Evolutionary conservation across 2,888 invertebrate genomes (phyloP), one percentile per base, ranked within the genome.

Genomic region (Pristionchus fissidentatus): DNA sequence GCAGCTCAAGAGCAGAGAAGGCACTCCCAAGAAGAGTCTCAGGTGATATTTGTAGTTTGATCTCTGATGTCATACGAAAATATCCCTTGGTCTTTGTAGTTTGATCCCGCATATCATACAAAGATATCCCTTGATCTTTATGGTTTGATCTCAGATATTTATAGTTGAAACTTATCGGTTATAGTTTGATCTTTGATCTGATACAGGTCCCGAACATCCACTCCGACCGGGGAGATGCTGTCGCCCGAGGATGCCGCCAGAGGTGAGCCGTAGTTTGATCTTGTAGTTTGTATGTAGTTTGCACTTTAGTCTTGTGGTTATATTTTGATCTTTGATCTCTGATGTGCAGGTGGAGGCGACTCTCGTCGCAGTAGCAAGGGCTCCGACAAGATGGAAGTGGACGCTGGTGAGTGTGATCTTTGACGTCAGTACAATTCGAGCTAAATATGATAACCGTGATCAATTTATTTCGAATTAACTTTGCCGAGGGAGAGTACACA

Each of bases 11-110:
- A 87, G 35, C 70, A 82, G 78, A 57, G 92, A 92, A 86, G 92
- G 91, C 19, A 90, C 92, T 1, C 92, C 92, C 41, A 86, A 87
- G 43, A 91, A 91, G 86, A 90, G 89, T 84, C 85, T 90, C 70
- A 86, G 90, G 84, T 90, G 43, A 22, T 19, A 13, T 0, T 7
- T 38, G 66, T 38, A 38, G 38, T 66, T 66, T 66, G 38, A 38
- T 66, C 66, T 66, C 22, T 38, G 38, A 7, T 52, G 22, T 8
- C n/a, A n/a, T n/a, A n/a, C n/a, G n/a, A n/a, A n/a, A n/a, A n/a
- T n/a, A n/a, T n/a, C n/a, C 22, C 10, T 3, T n/a, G 5, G 52
- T 38, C 5, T 22, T 19, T 66, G 41, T 38, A n/a, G n/a, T 41
- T 22, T 38, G 22, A 35, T 66, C 38, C 13, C 38, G 35, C 66